A percentile compares a stretch with the other conserved stretches of the same genome.
Conservation (phyloP, 2,797 vertebrate genomes). For the Phoebastria nigripes region DNA sequence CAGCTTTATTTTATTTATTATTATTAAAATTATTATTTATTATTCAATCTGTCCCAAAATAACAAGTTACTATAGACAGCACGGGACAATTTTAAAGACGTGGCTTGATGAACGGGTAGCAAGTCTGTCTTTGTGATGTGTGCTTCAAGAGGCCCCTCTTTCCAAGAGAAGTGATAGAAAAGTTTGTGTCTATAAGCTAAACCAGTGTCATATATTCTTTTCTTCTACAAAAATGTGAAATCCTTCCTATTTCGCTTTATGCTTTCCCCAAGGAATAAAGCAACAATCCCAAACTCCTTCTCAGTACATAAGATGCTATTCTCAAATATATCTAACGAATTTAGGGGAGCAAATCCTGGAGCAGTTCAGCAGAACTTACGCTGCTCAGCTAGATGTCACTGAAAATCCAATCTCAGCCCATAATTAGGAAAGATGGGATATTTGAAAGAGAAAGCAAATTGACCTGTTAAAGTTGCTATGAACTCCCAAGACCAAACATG, state of each 20-base stretch:
- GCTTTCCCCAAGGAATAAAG: not conserved
- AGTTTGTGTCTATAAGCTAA: not conserved
- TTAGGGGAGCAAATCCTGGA: not conserved
- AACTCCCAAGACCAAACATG: not conserved
- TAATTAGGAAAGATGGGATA: not conserved
- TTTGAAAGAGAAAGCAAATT: not conserved
- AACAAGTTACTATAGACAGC: not conserved
- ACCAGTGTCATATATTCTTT: not conserved
- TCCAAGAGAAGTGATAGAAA: not conserved
- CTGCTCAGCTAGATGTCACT: not conserved
- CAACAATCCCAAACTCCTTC: not conserved
- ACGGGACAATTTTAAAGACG: not conserved
- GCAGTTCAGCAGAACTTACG: not conserved
- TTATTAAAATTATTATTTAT: not conserved
- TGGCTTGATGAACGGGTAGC: not conserved
- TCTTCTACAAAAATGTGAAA: not conserved
- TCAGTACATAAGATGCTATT: not conserved
- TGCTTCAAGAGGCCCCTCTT: not conserved
- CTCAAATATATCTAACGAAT: not conserved
- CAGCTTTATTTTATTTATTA: not conserved
- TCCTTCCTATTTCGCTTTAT: not conserved
- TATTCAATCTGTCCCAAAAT: not conserved
- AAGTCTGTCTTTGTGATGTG: not conserved
- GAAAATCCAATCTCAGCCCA: not conserved
- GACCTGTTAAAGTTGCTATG: not conserved